These are phyloP conservation scores for Amaurobius ferox DNA, from an alignment of 2,888 invertebrate genomes.

Conservation along the genomic window DNA sequence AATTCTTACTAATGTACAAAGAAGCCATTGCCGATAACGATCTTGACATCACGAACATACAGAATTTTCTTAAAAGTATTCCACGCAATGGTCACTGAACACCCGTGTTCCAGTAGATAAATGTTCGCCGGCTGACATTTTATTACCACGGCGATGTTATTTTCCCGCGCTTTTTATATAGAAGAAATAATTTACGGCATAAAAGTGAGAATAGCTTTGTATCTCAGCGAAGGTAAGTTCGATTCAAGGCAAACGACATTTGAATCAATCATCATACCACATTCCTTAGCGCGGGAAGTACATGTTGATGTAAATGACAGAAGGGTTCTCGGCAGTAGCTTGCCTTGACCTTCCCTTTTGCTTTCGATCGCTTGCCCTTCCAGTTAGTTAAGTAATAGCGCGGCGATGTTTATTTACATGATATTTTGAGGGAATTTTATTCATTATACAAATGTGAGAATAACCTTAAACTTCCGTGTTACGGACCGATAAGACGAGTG, in stretches of 20 bases:
- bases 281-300: slow-evolving; percentile 38
- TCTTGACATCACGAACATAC: neutral
- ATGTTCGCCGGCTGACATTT: neutral
- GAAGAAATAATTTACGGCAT: neutral
- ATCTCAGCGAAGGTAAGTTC: neutral
- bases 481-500: neutral
- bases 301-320: slow-evolving; percentile 29
- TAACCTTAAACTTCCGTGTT: slow-evolving; percentile 5
- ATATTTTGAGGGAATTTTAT: neutral
- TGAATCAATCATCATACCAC: slow-evolving; percentile 49
- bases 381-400: neutral
- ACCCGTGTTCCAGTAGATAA: neutral
- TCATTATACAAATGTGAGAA: neutral
- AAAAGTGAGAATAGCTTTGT: neutral
- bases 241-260: slow-evolving; percentile 52
- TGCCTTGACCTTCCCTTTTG: slow-evolving; percentile 59
- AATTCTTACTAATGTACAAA: too few species aligned
- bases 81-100: neutral
- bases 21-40: neutral
- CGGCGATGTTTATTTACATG: neutral
- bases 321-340: slow-evolving; percentile 1
- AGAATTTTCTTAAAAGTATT: neutral
- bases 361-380: slow-evolving; percentile 19
- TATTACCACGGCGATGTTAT: neutral
- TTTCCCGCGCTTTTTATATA: slow-evolving; percentile 27